Base-by-base conservation (phyloP, 2,888 invertebrate species). In the Troilus luridus region DNA sequence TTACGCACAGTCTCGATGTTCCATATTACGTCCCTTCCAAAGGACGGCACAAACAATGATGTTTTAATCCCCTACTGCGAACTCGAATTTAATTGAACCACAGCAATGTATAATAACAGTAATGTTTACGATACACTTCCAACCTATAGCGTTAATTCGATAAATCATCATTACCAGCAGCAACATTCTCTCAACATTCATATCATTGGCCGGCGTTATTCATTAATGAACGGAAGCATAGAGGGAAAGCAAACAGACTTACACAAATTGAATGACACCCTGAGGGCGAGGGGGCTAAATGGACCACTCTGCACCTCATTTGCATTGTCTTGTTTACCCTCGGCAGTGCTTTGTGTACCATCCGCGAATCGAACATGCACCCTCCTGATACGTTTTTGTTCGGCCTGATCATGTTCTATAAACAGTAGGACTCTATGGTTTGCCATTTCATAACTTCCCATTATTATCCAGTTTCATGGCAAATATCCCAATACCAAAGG, bases 311-410 rank as follows among this genome's bases (percentile, higher is more conserved):
- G 56, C 85, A 85, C 8, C 85, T 85, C 85, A 85, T 85, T 85
- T 85, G 56, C 85, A 85, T 85, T 54, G 85, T 58, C n/a, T 56
- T 85, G 85, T 85, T 85, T 85, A n/a, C 85, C 56, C 56, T 56
- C 56, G 5, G 21, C 56, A 56, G 56, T 85, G 72, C 85, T 85
- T 85, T 85, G 85, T 85, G 85, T 85, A 58, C 85, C 85, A 54
- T 77, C 72, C 9, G 27, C 56, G 21, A 85, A 56, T 85, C 85
- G n/a, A 56, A 85, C 85, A 27, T 85, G n/a, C 56, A 14, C 54
- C 85, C 27, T 1, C 3, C 85, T 85, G 56, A 85, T 85, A n/a
- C 56, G 56, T 85, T 85, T 85, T 85, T 77, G 72, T 17, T 17
- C 27, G 9, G 7, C 1, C 6, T 19, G 27, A 41, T 77, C 41